phyloP scores from a whole-genome alignment of 2,888 invertebrate genomes.

The Steinernema carpocapsae region DNA sequence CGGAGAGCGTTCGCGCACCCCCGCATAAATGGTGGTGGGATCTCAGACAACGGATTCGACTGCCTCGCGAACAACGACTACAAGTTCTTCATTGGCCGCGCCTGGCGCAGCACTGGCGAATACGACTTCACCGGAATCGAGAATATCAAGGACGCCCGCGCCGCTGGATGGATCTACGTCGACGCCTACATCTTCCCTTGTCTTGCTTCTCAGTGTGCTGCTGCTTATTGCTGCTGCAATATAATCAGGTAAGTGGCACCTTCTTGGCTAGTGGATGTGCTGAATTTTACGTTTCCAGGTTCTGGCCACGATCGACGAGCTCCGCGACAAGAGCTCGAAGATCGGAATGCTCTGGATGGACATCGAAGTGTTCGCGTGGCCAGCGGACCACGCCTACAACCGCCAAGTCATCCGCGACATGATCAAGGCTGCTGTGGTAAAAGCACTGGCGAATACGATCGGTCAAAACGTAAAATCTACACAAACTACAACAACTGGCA shows the following conservation, averaged over 20 bases:
- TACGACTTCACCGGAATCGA: constrained; percentile 51
- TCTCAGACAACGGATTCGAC: constrained; percentile 45
- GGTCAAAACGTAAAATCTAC: constrained; percentile 38
- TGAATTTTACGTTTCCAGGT: too few species aligned
- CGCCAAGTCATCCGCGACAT: constrained; percentile 48
- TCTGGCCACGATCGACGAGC: not conserved
- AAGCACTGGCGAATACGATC: too few species aligned
- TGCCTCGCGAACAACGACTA: constrained; percentile 50
- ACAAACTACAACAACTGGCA: constrained; percentile 56
- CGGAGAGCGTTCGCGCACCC: too few species aligned
- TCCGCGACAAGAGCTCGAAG: constrained; percentile 41
- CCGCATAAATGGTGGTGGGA: constrained; percentile 39
- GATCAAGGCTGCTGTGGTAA: constrained; percentile 33
- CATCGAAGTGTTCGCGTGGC: constrained; percentile 52
- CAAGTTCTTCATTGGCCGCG: constrained; percentile 50
- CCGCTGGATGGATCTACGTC: constrained; percentile 42
- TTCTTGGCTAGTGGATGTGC: too few species aligned
- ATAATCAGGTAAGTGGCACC: constrained; percentile 2
- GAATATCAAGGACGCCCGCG: constrained; percentile 54
- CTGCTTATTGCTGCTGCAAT: constrained; percentile 43
- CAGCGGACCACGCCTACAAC: constrained; percentile 47
- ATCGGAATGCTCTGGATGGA: constrained; percentile 51
- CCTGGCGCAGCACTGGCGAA: constrained; percentile 48
- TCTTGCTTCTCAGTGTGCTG: constrained; percentile 43
- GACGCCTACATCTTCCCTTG: constrained; percentile 54